A percentile compares a stretch with the other conserved stretches of the same genome.
Evolutionary conservation across 2,113 vertebrate genomes (phyloP).

Genomic region (Istiophorus platypterus): DNA sequence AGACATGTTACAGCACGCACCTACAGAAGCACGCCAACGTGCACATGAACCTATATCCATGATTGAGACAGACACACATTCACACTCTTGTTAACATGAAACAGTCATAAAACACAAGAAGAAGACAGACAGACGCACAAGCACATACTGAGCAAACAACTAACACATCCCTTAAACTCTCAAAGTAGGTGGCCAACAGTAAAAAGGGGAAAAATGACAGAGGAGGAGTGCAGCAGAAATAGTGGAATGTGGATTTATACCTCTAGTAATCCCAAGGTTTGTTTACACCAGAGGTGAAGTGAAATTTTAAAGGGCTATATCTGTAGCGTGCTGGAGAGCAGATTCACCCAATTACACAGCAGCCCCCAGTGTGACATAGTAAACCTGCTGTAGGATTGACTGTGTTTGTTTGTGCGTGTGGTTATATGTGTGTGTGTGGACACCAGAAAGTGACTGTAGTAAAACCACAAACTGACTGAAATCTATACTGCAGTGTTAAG

Average conservation of each 20-base stretch:
- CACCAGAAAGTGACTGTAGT: slow-evolving; percentile 67
- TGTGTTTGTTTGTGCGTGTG: slow-evolving; percentile 40
- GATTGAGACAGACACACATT: slow-evolving; percentile 16
- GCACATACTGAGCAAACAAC: slow-evolving; percentile 27
- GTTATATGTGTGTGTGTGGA: slow-evolving; percentile 42
- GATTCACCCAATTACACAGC: slow-evolving; percentile 82
- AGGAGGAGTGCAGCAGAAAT: slow-evolving; percentile 36
- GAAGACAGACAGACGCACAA: slow-evolving; percentile 35
- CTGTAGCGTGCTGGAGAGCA: slow-evolving; percentile 70
- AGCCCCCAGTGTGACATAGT: slow-evolving; percentile 78
- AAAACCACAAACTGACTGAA: slow-evolving; percentile 71
- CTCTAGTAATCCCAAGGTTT: slow-evolving; percentile 72
- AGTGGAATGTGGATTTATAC: slow-evolving; percentile 67
- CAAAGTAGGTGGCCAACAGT: slow-evolving; percentile 38
- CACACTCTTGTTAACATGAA: slow-evolving; percentile 47
- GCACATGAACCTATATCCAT: not conserved
- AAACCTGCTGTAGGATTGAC: slow-evolving; percentile 72
- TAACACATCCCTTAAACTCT: slow-evolving; percentile 33
- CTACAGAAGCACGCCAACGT: not conserved
- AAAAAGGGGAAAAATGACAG: not conserved
- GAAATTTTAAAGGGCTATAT: slow-evolving; percentile 79
- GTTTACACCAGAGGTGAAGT: slow-evolving; percentile 80
- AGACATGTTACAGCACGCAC: slow-evolving; percentile 22
- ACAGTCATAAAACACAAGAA: slow-evolving; percentile 34
- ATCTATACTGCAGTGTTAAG: slow-evolving; percentile 66